phyloP scores from a whole-genome alignment of 1,140 invertebrate species.

The Pachyrhynchus sulphureomaculatus region DNA sequence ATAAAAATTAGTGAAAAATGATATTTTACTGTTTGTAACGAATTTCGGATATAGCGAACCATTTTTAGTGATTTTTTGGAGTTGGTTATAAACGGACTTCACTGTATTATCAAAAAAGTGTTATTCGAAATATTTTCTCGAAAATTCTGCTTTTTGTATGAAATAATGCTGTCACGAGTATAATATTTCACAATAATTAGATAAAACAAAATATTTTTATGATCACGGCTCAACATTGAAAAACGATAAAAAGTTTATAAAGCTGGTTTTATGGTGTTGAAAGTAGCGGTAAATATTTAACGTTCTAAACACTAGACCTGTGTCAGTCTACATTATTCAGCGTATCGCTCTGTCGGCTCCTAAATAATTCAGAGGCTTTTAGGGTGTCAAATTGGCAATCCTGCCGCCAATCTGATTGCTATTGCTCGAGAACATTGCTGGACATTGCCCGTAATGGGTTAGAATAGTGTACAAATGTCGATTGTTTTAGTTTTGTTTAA shows the following conservation, averaged over 20 bases:
- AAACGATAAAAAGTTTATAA: constrained; percentile 8
- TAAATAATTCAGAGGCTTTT: constrained; percentile 47
- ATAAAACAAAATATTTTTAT: neutral
- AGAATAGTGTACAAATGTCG: constrained; percentile 2
- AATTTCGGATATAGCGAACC: too few species aligned
- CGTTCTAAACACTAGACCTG: constrained; percentile 46
- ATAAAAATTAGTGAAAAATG: too few species aligned
- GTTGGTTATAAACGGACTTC: too few species aligned
- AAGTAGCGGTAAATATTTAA: constrained; percentile 46
- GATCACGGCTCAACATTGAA: neutral
- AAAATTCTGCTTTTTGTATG: too few species aligned
- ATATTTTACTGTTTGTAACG: too few species aligned
- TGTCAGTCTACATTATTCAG: constrained; percentile 44
- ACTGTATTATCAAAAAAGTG: too few species aligned
- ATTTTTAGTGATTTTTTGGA: too few species aligned
- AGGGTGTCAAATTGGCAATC: constrained; percentile 47
- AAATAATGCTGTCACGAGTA: too few species aligned
- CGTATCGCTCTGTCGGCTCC: constrained; percentile 44
- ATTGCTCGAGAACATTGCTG: constrained; percentile 5
- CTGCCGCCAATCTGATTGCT: constrained; percentile 22
- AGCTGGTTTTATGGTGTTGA: constrained; percentile 34
- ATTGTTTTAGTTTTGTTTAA: too few species aligned
- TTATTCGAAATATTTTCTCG: too few species aligned
- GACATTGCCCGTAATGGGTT: constrained; percentile 13
- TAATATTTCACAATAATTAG: too few species aligned